Base-by-base conservation (phyloP, 2,888 invertebrate species). In the Spatulosminthurus flaviceps region DNA sequence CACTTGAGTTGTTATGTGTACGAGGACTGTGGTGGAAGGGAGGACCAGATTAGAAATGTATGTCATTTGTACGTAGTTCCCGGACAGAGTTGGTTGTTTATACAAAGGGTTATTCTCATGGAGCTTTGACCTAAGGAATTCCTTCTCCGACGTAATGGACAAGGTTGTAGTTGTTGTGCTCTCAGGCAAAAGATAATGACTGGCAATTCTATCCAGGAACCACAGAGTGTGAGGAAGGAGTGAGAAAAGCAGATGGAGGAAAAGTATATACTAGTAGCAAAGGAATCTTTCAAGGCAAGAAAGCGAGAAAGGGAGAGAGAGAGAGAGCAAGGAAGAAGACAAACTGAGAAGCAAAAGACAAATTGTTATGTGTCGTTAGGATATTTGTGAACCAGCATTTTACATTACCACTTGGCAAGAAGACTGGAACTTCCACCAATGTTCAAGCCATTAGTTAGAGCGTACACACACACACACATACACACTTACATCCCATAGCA, bases 191-290 rank as follows among this genome's bases (percentile, higher is more conserved):
- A 28, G 67, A 19, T 67, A 67, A 67, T 67, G 67, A 67, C 19
- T 67, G 13, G 26, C 67, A 67, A 67, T 67, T 67, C 28, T 67
- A 19, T 67, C 28, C 26, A 67, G 67, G 19, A 67, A 67, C 67
- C 67, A 28, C 67, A 67, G 29, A 67, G 51, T 51, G 51, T 51
- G 51, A 34, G 5, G 51, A 51, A 51, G 51, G 7, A 16, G 51
- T 9, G 19, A 4, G 34, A 34, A 19, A 19, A 51, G 51, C 51
- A 51, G 51, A 51, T 51, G 51, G 51, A 51, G 51, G 51, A 2
- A n/a, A 13, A 51, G 51, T 51, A 51, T 16, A 51, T n/a, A 19
- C n/a, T n/a, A n/a, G n/a, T n/a, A n/a, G n/a, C 16, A n/a, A 51
- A 2, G 51, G 1, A 19, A 51, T 51, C 9, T 51, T 5, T 34